Evolutionary conservation across 2,113 vertebrate species (phyloP).

Genomic region (Glareola pratincola): DNA sequence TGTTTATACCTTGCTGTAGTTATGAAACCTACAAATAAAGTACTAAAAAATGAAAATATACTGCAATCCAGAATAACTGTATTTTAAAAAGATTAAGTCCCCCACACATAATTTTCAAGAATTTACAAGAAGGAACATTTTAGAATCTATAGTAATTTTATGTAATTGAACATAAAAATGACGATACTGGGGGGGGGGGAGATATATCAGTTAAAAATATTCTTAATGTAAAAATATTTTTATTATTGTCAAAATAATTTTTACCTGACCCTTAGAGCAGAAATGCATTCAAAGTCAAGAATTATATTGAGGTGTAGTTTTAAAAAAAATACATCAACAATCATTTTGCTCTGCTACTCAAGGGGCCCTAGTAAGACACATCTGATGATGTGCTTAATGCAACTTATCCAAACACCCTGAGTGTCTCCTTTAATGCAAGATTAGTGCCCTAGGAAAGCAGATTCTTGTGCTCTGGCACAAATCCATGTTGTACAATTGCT

Average conservation of each 20-base stretch:
- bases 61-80: neutral
- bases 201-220: neutral
- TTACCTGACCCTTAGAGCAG: neutral
- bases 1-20: neutral
- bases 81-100: neutral
- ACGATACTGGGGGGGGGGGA: neutral
- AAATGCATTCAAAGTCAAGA: neutral
- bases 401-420: neutral
- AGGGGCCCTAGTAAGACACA: neutral
- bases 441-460: neutral
- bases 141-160: neutral
- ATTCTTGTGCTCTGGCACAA: neutral
- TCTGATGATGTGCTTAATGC: neutral
- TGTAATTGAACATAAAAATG: neutral
- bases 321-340: neutral
- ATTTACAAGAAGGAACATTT: conserved; percentile 31
- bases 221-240: neutral
- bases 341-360: neutral
- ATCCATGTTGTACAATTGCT: neutral
- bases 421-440: neutral
- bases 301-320: neutral
- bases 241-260: neutral
- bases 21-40: neutral
- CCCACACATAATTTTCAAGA: neutral
- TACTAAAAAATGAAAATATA: neutral